These are phyloP conservation scores for Microplitis demolitor DNA, from an alignment of 1,140 invertebrate species.

Conservation along the genomic window DNA sequence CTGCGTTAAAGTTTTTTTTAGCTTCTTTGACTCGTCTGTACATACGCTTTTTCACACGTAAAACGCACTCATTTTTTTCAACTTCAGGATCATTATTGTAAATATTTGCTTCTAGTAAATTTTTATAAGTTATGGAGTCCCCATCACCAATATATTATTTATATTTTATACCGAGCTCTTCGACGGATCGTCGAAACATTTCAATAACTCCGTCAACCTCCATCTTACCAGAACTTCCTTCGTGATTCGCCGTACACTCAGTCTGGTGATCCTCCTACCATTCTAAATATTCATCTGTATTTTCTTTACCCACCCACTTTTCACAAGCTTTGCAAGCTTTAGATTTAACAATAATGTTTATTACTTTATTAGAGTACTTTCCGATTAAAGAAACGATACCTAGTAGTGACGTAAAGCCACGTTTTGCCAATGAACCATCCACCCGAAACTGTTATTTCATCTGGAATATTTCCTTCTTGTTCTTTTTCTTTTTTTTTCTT, in stretches of 20 bases:
- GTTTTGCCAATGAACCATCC: slow-evolving; percentile 28
- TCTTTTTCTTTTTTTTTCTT: slow-evolving; percentile 20
- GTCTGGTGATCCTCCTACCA: too few species aligned
- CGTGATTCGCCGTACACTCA: too few species aligned
- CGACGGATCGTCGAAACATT: too few species aligned
- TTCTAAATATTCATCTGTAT: too few species aligned
- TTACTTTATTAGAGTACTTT: slow-evolving; percentile 23
- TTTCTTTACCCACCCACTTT: too few species aligned
- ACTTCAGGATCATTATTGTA: slow-evolving; percentile 28
- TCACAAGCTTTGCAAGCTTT: too few species aligned
- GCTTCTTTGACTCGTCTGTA: too few species aligned
- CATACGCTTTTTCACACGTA: too few species aligned
- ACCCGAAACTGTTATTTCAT: slow-evolving; percentile 20
- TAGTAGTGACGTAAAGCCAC: slow-evolving; percentile 27
- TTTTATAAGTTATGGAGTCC: slow-evolving; percentile 30
- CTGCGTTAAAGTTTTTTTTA: too few species aligned
- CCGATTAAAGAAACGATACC: slow-evolving; percentile 23
- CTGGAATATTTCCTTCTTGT: slow-evolving; percentile 20
- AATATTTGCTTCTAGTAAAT: slow-evolving; percentile 6
- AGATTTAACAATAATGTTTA: slow-evolving; percentile 22
- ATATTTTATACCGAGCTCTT: background rate
- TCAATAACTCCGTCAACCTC: too few species aligned
- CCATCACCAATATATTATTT: slow-evolving; percentile 21
- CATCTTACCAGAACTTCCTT: too few species aligned
- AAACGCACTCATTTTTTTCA: too few species aligned